These are phyloP conservation scores for Rhogogaster chlorosoma DNA, from an alignment of 2,888 invertebrate species.

Conservation along the genomic window DNA sequence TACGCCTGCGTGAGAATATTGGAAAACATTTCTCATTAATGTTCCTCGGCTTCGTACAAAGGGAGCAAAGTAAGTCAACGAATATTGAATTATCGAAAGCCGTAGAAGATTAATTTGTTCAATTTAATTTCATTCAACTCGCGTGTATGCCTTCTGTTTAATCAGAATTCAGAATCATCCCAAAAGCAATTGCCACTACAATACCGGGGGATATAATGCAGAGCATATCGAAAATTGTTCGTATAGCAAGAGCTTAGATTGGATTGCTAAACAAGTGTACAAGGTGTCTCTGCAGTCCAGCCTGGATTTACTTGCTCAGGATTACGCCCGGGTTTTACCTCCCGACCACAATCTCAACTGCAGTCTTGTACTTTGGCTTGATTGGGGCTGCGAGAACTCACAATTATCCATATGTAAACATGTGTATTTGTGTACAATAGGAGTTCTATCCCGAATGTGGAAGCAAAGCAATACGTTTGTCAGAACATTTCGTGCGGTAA, in stretches of 20 bases:
- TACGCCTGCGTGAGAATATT: too few species aligned
- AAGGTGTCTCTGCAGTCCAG: not conserved
- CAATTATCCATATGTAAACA: not conserved
- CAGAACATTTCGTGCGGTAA: not conserved
- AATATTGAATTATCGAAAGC: too few species aligned
- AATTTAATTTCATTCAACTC: too few species aligned
- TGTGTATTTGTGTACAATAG: too few species aligned
- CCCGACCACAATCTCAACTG: conserved; percentile 12
- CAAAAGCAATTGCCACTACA: not conserved
- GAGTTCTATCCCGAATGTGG: not conserved
- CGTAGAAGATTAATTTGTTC: too few species aligned
- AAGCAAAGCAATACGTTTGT: not conserved
- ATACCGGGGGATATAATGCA: not conserved
- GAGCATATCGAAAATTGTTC: not conserved
- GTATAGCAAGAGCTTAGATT: not conserved
- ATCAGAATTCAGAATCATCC: not conserved
- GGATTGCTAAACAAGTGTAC: not conserved
- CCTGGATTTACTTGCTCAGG: not conserved
- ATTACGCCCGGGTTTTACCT: conserved; percentile 1
- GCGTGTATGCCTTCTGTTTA: not conserved
- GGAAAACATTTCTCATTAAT: too few species aligned
- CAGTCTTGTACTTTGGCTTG: not conserved
- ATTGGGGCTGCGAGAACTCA: not conserved
- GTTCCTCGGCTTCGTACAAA: too few species aligned
- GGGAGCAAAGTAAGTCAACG: too few species aligned